Conservation (phyloP, 1,140 invertebrate species). For the Drosophila nigrodunni region DNA sequence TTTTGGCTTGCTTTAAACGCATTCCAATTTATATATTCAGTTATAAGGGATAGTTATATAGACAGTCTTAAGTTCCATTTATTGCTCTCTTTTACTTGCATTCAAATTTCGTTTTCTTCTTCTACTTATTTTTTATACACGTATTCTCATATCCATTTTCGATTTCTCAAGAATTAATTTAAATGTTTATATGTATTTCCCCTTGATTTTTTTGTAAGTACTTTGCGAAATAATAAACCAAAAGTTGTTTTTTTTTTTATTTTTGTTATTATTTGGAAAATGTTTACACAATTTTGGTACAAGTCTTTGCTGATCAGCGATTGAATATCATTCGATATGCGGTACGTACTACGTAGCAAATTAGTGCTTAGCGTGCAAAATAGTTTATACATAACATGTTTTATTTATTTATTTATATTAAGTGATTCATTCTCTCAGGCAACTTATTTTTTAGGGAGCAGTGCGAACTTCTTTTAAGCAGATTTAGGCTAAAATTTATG, state of each 20-base stretch:
- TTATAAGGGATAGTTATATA: not conserved
- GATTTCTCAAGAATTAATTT: conserved; percentile 24
- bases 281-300: conserved; percentile 43
- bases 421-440: too few species aligned
- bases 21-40: conserved; percentile 21
- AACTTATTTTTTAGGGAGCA: too few species aligned
- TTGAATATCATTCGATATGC: conserved; percentile 35
- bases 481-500: too few species aligned
- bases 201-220: not conserved
- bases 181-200: not conserved
- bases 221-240: conserved; percentile 32
- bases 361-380: not conserved
- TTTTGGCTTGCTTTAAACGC: conserved; percentile 42
- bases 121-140: not conserved
- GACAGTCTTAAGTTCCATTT: not conserved
- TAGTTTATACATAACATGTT: not conserved
- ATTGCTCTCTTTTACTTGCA: not conserved
- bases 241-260: conserved; percentile 19
- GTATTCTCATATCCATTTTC: conserved; percentile 32
- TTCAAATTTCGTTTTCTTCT: conserved; percentile 9
- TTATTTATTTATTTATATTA: not conserved
- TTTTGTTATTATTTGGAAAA: conserved; percentile 36
- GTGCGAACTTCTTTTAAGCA: too few species aligned
- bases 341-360: not conserved
- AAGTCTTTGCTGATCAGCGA: conserved; percentile 15